These are phyloP conservation scores for Xerus inauris DNA, from an alignment of 2,113 vertebrate species.

Conservation along the genomic window DNA sequence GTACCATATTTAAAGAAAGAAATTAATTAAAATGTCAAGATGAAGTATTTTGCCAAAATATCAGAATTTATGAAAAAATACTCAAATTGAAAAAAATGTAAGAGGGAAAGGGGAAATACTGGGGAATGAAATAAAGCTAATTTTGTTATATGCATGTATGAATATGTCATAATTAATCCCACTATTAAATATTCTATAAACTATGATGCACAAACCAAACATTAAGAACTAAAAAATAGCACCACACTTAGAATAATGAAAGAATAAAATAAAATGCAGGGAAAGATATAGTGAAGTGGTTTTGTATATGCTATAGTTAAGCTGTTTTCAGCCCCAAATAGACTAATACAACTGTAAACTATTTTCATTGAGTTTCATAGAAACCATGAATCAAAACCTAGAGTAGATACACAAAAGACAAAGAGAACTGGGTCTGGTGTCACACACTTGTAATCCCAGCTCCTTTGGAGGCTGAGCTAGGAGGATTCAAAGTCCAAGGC, in stretches of 20 bases:
- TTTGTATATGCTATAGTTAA: not conserved
- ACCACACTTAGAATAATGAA: too few species aligned
- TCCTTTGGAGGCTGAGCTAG: too few species aligned
- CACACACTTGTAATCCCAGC: too few species aligned
- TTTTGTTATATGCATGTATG: too few species aligned
- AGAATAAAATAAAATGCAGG: not conserved
- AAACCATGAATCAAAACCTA: not conserved
- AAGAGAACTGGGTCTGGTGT: not conserved
- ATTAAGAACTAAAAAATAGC: too few species aligned
- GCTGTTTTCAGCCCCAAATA: not conserved
- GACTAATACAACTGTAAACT: not conserved
- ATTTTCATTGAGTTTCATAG: not conserved
- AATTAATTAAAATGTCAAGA: not conserved
- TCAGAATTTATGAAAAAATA: not conserved
- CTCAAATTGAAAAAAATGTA: not conserved
- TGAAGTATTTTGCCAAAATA: not conserved
- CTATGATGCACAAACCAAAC: too few species aligned
- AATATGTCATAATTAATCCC: too few species aligned
- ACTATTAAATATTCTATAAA: too few species aligned
- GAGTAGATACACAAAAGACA: not conserved
- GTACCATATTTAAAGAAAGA: not conserved
- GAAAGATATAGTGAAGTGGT: not conserved
- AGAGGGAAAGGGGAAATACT: too few species aligned
- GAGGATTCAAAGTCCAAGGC: too few species aligned
- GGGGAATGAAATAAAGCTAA: too few species aligned